phyloP scores from a whole-genome alignment of 2,888 invertebrate genomes.

The Nomada goodeniana region DNA sequence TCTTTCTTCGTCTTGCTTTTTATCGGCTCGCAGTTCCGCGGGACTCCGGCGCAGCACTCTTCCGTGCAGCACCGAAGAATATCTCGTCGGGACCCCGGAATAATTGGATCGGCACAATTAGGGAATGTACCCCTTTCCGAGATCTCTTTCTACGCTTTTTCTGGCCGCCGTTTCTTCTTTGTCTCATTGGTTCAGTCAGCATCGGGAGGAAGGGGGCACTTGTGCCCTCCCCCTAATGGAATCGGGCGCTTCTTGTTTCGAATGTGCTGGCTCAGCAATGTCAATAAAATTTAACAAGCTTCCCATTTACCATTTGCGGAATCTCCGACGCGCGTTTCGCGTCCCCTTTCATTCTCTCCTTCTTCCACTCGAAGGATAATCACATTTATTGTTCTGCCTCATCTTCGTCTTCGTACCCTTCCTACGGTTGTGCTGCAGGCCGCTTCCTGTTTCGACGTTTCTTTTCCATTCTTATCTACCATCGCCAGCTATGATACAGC shows the following conservation, averaged over 20 bases:
- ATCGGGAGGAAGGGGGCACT: slow-evolving; percentile 48
- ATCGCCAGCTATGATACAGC: slow-evolving; percentile 45
- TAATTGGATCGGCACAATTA: slow-evolving; percentile 78
- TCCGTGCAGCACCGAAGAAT: slow-evolving; percentile 32
- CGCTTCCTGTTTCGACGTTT: slow-evolving; percentile 54
- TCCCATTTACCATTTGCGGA: slow-evolving; percentile 80
- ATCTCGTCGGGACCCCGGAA: slow-evolving; percentile 65
- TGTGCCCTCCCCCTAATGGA: slow-evolving; percentile 70
- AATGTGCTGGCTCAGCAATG: slow-evolving; percentile 71
- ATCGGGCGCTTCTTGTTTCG: slow-evolving; percentile 74
- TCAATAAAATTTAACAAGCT: slow-evolving; percentile 81
- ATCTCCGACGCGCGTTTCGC: slow-evolving; percentile 64
- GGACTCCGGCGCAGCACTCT: slow-evolving; percentile 19
- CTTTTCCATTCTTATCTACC: slow-evolving; percentile 29
- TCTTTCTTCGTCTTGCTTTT: slow-evolving; percentile 5
- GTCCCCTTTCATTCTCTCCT: slow-evolving; percentile 59
- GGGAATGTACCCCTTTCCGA: slow-evolving; percentile 61
- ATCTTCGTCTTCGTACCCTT: slow-evolving; percentile 50
- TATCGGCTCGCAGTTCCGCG: slow-evolving; percentile 12
- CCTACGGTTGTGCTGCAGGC: slow-evolving; percentile 26
- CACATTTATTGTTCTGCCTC: slow-evolving; percentile 63
- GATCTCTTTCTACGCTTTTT: slow-evolving; percentile 57
- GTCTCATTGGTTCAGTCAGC: slow-evolving; percentile 53
- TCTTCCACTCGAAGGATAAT: slow-evolving; percentile 64
- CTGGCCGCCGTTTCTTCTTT: slow-evolving; percentile 59